A percentile compares a stretch with the other conserved stretches of the same genome.
phyloP scores from a whole-genome alignment of 2,888 invertebrate species.

The Germaria angustata region DNA sequence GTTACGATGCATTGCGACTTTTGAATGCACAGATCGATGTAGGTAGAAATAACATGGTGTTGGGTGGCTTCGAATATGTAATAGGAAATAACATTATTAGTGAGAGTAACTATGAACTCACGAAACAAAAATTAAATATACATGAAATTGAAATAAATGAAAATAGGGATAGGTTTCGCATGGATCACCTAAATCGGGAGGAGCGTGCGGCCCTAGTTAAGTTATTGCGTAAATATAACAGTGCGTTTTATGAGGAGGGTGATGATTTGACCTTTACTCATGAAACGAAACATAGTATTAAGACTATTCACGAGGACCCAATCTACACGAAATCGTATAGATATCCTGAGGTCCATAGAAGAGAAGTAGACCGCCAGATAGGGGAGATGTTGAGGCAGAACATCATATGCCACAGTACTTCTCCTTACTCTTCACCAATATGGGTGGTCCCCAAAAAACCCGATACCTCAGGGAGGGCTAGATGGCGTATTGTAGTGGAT shows the following conservation, averaged over 20 bases:
- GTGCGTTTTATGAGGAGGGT: slow-evolving; percentile 72
- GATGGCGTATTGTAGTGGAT: no score
- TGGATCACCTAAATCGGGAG: slow-evolving; percentile 28
- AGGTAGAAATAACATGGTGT: neutral
- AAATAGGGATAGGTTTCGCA: no score
- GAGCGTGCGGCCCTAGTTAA: slow-evolving; percentile 4
- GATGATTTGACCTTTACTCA: slow-evolving; percentile 49
- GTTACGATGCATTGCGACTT: no score
- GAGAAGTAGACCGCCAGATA: slow-evolving; percentile 41
- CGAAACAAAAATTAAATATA: no score
- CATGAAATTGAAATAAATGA: no score
- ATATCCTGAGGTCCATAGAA: slow-evolving; percentile 49
- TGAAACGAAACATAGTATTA: slow-evolving; percentile 48
- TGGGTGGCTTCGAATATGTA: slow-evolving; percentile 14
- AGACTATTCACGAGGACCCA: slow-evolving; percentile 33
- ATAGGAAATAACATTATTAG: no score
- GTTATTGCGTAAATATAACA: slow-evolving; percentile 23
- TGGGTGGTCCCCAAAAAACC: no score
- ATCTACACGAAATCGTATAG: slow-evolving; percentile 40
- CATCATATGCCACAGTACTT: slow-evolving; percentile 28
- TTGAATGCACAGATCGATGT: no score
- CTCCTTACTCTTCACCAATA: no score
- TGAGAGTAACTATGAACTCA: no score
- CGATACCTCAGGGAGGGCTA: no score
- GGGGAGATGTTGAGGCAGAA: slow-evolving; percentile 36